Conservation (phyloP, 2,888 invertebrate species). For the Hedychridium roseum region DNA sequence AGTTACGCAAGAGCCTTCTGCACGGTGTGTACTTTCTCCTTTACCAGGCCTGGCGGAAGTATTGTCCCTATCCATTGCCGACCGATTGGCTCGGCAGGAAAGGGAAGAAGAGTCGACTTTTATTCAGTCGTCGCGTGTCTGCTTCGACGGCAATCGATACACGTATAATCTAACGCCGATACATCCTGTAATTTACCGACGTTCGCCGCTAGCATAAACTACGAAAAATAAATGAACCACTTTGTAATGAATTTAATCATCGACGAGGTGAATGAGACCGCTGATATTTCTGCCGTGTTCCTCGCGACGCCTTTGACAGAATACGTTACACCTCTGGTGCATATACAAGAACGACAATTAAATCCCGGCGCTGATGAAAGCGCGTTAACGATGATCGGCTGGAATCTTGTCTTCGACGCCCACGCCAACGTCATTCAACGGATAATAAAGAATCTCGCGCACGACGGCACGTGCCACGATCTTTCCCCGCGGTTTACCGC, state of each 20-base stretch:
- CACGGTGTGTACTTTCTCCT: conserved; percentile 59
- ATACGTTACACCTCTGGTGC: background rate
- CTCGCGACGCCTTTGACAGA: no score
- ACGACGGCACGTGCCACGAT: conserved; percentile 19
- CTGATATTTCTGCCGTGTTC: no score
- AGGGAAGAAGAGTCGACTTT: conserved; percentile 11
- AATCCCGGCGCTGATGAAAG: conserved; percentile 23
- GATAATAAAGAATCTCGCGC: conserved; percentile 15
- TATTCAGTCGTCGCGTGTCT: no score
- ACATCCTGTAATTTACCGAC: no score
- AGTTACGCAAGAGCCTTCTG: conserved; percentile 54
- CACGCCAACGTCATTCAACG: conserved; percentile 22
- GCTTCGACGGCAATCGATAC: no score
- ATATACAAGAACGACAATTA: conserved; percentile 29
- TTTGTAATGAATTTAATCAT: no score
- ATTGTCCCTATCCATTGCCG: conserved; percentile 35
- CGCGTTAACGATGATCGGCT: conserved; percentile 24
- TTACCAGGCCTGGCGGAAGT: conserved; percentile 38
- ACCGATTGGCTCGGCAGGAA: conserved; percentile 13
- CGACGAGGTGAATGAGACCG: no score
- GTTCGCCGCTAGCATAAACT: no score
- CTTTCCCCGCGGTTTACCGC: conserved; percentile 20
- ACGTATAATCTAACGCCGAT: no score
- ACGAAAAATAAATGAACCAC: no score
- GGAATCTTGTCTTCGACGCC: conserved; percentile 24